These are phyloP conservation scores for Pyrrhosoma nymphula DNA, from an alignment of 2,888 invertebrate species.

Conservation along the genomic window DNA sequence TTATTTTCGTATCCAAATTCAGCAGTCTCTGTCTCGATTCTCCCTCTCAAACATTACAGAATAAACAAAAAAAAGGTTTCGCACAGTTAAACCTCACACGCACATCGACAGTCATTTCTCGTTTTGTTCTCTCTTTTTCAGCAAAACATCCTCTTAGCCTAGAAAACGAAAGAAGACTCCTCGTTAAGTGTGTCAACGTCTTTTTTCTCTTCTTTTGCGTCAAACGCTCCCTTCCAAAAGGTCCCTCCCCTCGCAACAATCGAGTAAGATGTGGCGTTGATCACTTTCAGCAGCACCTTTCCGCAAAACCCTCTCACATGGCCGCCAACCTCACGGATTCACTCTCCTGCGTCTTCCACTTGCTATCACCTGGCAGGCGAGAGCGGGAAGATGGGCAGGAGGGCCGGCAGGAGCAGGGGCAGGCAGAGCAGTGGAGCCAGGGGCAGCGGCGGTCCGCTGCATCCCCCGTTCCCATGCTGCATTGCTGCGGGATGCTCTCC, in stretches of 20 bases:
- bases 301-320: not conserved
- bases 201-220: not conserved
- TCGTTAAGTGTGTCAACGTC: too few relatives aligned
- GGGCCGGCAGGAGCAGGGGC: constrained; percentile 28
- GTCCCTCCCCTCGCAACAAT: not conserved
- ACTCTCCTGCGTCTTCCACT: not conserved
- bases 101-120: not conserved
- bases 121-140: not conserved
- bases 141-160: not conserved
- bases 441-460: constrained; percentile 52
- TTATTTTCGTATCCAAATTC: not conserved
- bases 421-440: not conserved
- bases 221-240: not conserved
- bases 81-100: not conserved
- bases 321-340: not conserved
- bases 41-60: not conserved
- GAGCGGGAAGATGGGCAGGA: constrained; percentile 49
- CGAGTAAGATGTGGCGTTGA: not conserved
- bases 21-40: not conserved
- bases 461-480: constrained; percentile 88
- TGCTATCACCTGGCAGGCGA: constrained; percentile 64
- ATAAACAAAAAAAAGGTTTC: not conserved
- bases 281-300: constrained; percentile 56
- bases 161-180: too few relatives aligned
- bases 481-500: constrained; percentile 93